phyloP scores from a whole-genome alignment of 2,888 invertebrate genomes.

The Drosophila rubida region DNA sequence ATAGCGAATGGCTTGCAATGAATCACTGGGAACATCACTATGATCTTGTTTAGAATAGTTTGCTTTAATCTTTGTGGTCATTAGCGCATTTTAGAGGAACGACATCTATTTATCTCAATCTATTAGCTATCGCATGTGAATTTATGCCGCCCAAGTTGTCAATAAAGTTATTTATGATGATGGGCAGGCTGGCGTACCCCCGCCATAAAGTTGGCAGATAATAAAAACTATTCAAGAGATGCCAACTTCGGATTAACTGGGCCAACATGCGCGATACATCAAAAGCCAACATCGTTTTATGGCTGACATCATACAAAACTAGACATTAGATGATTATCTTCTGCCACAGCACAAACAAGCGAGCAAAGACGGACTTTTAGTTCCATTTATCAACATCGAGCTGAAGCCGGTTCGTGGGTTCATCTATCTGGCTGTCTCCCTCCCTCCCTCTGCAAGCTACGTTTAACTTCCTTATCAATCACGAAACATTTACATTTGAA shows the following conservation, averaged over 20 bases:
- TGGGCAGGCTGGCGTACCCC: conserved; percentile 5
- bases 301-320: conserved; percentile 50
- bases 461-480: conserved; percentile 72
- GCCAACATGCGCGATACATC: conserved; percentile 33
- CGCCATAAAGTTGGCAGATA: conserved; percentile 3
- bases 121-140: neutral
- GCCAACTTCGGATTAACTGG: conserved; percentile 44
- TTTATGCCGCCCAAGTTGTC: conserved; percentile 29
- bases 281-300: conserved; percentile 37
- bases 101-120: conserved; percentile 5
- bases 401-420: conserved; percentile 3
- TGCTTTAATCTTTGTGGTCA: neutral
- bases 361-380: conserved; percentile 12
- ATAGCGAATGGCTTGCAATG: neutral
- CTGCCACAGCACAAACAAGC: neutral
- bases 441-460: neutral
- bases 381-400: conserved; percentile 52
- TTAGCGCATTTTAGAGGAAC: conserved; percentile 1
- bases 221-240: conserved; percentile 22
- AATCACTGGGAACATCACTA: neutral
- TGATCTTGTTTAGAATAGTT: neutral
- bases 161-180: conserved; percentile 30
- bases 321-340: conserved; percentile 25
- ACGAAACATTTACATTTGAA: conserved; percentile 41
- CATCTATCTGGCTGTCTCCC: conserved; percentile 2